Percentiles rank a stretch among this genome's conserved stretches.
phyloP scores from a whole-genome alignment of 1,140 invertebrate species.

The Zaprionus ghesquierei region DNA sequence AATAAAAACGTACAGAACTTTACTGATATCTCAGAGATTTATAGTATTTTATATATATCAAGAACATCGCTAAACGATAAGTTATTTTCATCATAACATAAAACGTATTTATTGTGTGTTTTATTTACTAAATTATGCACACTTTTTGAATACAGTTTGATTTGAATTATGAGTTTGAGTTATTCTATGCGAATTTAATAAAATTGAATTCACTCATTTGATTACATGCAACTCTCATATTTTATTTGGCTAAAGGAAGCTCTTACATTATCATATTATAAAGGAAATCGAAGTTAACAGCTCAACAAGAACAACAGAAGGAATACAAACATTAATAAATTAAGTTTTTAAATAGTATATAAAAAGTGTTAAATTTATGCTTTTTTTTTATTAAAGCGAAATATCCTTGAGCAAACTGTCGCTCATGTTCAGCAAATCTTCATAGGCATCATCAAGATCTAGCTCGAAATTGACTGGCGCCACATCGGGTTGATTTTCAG shows the following conservation, averaged over 20 bases:
- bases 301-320: conserved; percentile 11
- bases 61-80: not conserved
- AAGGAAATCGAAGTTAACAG: conserved; percentile 6
- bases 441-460: conserved; percentile 11
- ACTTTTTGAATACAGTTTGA: conserved; percentile 15
- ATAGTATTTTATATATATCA: not conserved
- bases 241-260: conserved; percentile 3
- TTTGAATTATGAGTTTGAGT: conserved; percentile 11
- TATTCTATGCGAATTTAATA: conserved; percentile 26
- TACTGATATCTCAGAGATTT: conserved; percentile 19
- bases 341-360: conserved; percentile 16
- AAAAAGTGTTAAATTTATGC: not conserved
- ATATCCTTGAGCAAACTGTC: conserved; percentile 72
- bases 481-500: conserved; percentile 20
- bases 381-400: conserved; percentile 41
- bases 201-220: conserved; percentile 35
- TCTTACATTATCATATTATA: not conserved
- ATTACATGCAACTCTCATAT: not conserved
- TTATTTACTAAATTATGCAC: conserved; percentile 19
- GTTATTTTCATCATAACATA: not conserved
- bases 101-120: conserved; percentile 19
- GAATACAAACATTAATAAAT: conserved; percentile 3
- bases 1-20: conserved; percentile 1
- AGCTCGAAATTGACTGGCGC: conserved; percentile 20
- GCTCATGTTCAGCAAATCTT: conserved; percentile 66